Evolutionary conservation across 2,113 vertebrate species (phyloP).

Genomic region (Sitta europaea): DNA sequence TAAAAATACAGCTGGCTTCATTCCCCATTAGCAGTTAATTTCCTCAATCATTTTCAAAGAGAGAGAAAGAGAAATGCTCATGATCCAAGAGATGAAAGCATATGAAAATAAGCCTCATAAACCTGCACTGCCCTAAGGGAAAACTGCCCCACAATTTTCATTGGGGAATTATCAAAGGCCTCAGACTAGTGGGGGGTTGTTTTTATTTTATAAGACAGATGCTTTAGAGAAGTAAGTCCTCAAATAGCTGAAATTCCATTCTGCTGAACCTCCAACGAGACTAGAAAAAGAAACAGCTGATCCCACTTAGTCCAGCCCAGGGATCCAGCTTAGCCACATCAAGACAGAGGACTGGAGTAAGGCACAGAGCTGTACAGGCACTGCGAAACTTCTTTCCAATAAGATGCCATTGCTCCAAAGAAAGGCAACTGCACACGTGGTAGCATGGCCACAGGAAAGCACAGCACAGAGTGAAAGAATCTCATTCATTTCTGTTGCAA

Average conservation of each 20-base stretch:
- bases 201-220: conserved; percentile 54
- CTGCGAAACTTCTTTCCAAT: background rate
- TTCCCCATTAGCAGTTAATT: conserved; percentile 48
- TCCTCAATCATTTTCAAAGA: conserved; percentile 29
- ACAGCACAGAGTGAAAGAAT: background rate
- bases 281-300: conserved; percentile 55
- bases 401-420: background rate
- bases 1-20: conserved; percentile 27
- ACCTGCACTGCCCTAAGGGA: conserved; percentile 18
- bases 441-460: background rate
- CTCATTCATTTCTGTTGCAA: conserved; percentile 14
- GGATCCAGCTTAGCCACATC: conserved; percentile 37
- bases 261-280: background rate
- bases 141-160: conserved; percentile 30
- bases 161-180: conserved; percentile 38
- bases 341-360: background rate
- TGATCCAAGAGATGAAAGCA: conserved; percentile 29
- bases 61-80: conserved; percentile 10
- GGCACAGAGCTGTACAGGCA: background rate
- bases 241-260: conserved; percentile 54
- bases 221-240: conserved; percentile 55
- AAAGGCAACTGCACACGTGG: background rate
- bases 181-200: conserved; percentile 31
- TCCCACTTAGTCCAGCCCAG: conserved; percentile 6
- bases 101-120: conserved; percentile 44